phyloP scores from a whole-genome alignment of 2,888 invertebrate species.

The Gari tellinella region DNA sequence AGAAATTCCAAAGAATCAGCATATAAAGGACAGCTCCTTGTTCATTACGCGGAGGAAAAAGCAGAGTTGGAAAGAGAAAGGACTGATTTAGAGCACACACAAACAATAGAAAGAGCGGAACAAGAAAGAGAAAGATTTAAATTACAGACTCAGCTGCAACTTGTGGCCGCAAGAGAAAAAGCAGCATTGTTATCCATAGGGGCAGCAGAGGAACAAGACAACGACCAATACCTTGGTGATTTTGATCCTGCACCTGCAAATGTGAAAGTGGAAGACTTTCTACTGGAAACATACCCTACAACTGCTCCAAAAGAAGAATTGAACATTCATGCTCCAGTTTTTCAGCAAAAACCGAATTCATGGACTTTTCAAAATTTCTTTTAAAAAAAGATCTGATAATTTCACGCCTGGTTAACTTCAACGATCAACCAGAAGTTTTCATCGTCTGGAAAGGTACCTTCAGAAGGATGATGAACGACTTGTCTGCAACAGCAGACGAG shows the following conservation, averaged over 20 bases:
- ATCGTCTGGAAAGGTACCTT: too few relatives aligned
- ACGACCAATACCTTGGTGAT: background rate
- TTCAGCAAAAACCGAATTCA: conserved; percentile 31
- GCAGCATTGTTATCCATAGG: background rate
- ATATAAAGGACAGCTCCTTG: background rate
- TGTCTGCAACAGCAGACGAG: too few relatives aligned
- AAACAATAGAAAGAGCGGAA: background rate
- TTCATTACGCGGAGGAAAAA: background rate
- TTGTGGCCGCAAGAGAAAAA: background rate
- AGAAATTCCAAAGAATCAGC: too few relatives aligned
- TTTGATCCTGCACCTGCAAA: background rate
- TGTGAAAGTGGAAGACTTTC: background rate
- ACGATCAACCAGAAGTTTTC: too few relatives aligned
- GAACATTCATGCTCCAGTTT: background rate
- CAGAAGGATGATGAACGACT: too few relatives aligned
- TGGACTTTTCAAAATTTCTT: too few relatives aligned
- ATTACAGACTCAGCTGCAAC: background rate
- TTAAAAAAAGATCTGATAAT: too few relatives aligned
- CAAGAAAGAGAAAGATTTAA: background rate
- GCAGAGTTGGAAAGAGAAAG: background rate
- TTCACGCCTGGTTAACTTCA: too few relatives aligned
- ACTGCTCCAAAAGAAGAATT: conserved; percentile 12
- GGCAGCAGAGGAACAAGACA: background rate
- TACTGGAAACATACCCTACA: conserved; percentile 21
- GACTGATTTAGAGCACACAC: background rate